These are phyloP conservation scores for Anorthoa munda DNA, from an alignment of 2,888 invertebrate species.

Conservation along the genomic window DNA sequence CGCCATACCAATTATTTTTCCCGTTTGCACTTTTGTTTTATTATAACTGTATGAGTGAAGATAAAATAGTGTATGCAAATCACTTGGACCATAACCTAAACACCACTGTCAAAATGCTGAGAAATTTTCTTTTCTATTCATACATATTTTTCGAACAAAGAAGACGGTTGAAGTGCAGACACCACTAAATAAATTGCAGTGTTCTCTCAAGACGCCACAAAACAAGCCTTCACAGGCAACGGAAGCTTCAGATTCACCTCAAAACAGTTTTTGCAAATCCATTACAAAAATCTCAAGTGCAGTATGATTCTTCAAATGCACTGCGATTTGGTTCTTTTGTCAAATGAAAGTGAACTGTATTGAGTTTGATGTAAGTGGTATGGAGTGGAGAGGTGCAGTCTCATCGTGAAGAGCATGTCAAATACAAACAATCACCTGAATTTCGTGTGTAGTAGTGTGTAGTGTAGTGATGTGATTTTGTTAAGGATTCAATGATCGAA, in stretches of 20 bases:
- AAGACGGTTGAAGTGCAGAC: background rate
- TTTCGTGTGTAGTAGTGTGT: constrained; percentile 26
- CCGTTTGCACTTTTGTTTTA: too few relatives aligned
- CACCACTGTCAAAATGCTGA: background rate
- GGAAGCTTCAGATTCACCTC: constrained; percentile 8
- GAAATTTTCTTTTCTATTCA: background rate
- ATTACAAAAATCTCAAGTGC: constrained; percentile 43
- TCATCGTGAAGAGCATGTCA: constrained; percentile 20
- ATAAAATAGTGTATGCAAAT: too few relatives aligned
- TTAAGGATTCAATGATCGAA: background rate
- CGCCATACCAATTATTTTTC: too few relatives aligned
- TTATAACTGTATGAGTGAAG: too few relatives aligned
- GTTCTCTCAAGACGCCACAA: background rate
- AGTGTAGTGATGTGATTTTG: constrained; percentile 15
- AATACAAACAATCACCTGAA: constrained; percentile 49
- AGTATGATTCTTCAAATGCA: constrained; percentile 27
- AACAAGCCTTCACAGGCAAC: background rate
- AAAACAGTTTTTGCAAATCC: constrained; percentile 43
- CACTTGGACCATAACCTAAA: too few relatives aligned
- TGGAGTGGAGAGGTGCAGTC: background rate
- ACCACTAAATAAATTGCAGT: background rate
- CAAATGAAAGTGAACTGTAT: constrained; percentile 14
- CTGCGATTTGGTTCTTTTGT: background rate
- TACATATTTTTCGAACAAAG: too few relatives aligned
- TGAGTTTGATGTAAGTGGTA: constrained; percentile 9